Evolutionary conservation across 2,797 vertebrate species (phyloP).

Genomic region (Pseudochaenichthys georgianus): DNA sequence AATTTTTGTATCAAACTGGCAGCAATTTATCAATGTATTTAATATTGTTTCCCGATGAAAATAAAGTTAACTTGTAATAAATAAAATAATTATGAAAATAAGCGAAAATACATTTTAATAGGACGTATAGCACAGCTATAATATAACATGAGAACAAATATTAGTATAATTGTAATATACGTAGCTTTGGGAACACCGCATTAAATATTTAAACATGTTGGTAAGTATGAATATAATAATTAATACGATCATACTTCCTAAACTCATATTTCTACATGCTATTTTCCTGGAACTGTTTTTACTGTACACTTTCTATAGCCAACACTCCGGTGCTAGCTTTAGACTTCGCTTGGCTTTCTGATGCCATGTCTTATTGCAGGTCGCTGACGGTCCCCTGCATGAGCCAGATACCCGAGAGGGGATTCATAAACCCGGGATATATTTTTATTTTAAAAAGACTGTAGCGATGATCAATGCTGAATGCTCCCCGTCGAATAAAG

Average conservation of each 20-base stretch:
- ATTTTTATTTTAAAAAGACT: not conserved
- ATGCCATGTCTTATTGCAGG: conserved; percentile 48
- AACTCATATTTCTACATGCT: not conserved
- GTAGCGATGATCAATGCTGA: not conserved
- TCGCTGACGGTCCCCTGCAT: conserved; percentile 37
- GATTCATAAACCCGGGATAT: conserved; percentile 6
- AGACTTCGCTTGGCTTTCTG: conserved; percentile 23
- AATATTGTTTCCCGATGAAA: not conserved
- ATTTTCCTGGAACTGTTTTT: not conserved
- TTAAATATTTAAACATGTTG: not conserved
- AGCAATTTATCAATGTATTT: not conserved
- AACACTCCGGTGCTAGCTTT: conserved; percentile 9
- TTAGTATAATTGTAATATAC: not conserved
- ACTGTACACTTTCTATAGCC: conserved; percentile 1
- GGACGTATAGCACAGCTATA: not conserved
- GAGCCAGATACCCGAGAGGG: conserved; percentile 2
- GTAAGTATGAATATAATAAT: not conserved
- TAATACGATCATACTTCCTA: too few species aligned
- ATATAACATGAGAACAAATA: not conserved
- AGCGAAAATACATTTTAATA: not conserved
- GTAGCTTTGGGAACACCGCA: not conserved
- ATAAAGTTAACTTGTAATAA: not conserved
- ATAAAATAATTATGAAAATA: not conserved
- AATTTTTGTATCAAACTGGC: not conserved
- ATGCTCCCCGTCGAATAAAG: conserved; percentile 27